Percentiles rank a stretch among this genome's conserved stretches.
phyloP scores from a whole-genome alignment of 2,888 invertebrate species.

The Caenorhabditis japonica region DNA sequence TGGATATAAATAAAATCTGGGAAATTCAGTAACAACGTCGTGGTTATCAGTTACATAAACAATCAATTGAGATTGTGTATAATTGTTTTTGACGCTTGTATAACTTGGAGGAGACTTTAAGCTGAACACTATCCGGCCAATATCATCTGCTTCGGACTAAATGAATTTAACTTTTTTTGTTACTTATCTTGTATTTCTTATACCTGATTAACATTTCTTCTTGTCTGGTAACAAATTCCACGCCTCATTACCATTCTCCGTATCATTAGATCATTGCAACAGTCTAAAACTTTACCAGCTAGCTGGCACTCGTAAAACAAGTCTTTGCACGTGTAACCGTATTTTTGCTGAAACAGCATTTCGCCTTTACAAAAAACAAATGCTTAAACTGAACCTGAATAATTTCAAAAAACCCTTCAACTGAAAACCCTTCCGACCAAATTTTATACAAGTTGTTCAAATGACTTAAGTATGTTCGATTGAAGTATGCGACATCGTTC shows the following conservation, averaged over 20 bases:
- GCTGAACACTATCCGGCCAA: conserved; percentile 69
- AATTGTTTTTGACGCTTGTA: conserved; percentile 66
- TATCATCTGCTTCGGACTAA: conserved; percentile 75
- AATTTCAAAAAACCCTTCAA: conserved; percentile 66
- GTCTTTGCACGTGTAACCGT: conserved; percentile 73
- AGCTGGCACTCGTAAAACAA: conserved; percentile 70
- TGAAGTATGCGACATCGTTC: conserved; percentile 65
- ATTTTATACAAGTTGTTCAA: conserved; percentile 63
- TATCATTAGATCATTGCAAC: conserved; percentile 70
- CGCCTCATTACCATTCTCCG: conserved; percentile 68
- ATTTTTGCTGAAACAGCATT: conserved; percentile 70
- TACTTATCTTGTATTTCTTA: not conserved
- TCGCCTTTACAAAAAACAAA: not conserved
- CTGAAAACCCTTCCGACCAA: conserved; percentile 69
- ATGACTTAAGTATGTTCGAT: conserved; percentile 67
- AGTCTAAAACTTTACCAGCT: conserved; percentile 67
- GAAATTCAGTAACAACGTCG: conserved; percentile 72
- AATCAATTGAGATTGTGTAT: conserved; percentile 70
- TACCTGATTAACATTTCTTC: conserved; percentile 67
- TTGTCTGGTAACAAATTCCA: conserved; percentile 73
- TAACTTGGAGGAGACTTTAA: conserved; percentile 68
- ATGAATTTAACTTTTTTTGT: conserved; percentile 2
- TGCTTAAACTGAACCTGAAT: conserved; percentile 57
- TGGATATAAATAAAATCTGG: conserved; percentile 73
- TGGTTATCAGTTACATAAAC: conserved; percentile 75